Conservation (phyloP, 2,888 invertebrate genomes). For the Sussaba pulchella region DNA sequence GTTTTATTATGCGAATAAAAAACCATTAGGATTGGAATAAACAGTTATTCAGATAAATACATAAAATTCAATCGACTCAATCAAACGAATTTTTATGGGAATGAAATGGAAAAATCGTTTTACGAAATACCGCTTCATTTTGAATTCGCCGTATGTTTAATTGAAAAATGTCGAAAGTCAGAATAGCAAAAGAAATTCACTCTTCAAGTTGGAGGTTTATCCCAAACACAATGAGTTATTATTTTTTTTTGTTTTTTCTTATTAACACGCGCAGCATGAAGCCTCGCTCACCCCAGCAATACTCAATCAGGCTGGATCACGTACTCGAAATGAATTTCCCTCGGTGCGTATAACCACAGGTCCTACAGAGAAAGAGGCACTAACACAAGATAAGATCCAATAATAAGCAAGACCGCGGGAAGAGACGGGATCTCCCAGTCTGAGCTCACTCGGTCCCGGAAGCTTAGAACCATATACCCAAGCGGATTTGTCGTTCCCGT, state of each 20-base stretch:
- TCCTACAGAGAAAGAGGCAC: neutral
- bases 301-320: constrained; percentile 4
- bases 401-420: constrained; percentile 11
- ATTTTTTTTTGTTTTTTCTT: too few species aligned
- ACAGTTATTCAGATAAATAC: neutral
- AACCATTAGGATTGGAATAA: neutral
- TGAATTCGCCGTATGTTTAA: too few species aligned
- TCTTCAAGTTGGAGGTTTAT: too few species aligned
- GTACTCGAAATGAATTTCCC: constrained; percentile 2
- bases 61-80: neutral
- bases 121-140: neutral
- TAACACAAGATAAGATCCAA: neutral
- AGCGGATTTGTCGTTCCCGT: constrained; percentile 47
- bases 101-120: neutral
- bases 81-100: neutral
- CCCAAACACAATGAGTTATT: too few species aligned
- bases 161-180: too few species aligned
- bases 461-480: constrained; percentile 23
- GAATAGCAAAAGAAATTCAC: too few species aligned
- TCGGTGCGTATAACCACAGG: constrained; percentile 11
- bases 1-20: neutral
- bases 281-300: constrained; percentile 1
- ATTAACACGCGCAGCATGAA: neutral
- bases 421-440: neutral
- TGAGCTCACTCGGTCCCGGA: constrained; percentile 2